These are phyloP conservation scores for Marisa cornuarietis DNA, from an alignment of 1,140 invertebrate species.

Conservation along the genomic window DNA sequence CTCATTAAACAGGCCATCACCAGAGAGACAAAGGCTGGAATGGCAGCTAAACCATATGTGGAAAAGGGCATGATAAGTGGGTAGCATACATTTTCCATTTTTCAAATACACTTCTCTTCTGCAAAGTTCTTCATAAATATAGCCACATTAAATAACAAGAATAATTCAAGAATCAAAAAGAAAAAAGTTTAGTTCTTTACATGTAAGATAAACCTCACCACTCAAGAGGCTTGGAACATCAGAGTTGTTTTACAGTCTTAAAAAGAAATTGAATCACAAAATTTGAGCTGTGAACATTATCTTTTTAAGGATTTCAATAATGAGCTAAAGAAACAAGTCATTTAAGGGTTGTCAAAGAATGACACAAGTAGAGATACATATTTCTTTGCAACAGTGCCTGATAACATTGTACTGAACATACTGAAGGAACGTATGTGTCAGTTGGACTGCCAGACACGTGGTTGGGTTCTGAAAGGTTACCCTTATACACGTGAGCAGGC, in stretches of 20 bases:
- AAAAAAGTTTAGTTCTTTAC: no score
- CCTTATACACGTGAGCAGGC: conserved; percentile 63
- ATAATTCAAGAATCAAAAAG: no score
- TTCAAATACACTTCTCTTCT: no score
- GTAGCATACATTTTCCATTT: not conserved
- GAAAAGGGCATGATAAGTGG: conserved; percentile 55
- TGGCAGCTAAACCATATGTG: conserved; percentile 61
- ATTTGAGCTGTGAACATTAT: no score
- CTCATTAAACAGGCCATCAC: conserved; percentile 65
- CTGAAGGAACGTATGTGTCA: conserved; percentile 59
- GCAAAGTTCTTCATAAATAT: no score
- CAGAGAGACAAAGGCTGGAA: conserved; percentile 60
- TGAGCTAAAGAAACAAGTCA: no score
- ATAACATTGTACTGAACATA: conserved; percentile 61
- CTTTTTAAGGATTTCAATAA: no score
- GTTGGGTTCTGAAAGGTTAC: conserved; percentile 66
- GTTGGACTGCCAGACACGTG: conserved; percentile 64
- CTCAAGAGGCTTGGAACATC: no score
- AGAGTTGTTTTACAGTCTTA: no score
- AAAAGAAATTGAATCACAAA: no score
- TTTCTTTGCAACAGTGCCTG: conserved; percentile 57
- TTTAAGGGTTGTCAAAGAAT: not conserved
- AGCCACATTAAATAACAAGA: no score
- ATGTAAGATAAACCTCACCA: no score
- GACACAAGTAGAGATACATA: not conserved